Percentiles rank a stretch among this genome's conserved stretches.
phyloP scores from a whole-genome alignment of 2,113 vertebrate genomes.

The Gobio gobio region DNA sequence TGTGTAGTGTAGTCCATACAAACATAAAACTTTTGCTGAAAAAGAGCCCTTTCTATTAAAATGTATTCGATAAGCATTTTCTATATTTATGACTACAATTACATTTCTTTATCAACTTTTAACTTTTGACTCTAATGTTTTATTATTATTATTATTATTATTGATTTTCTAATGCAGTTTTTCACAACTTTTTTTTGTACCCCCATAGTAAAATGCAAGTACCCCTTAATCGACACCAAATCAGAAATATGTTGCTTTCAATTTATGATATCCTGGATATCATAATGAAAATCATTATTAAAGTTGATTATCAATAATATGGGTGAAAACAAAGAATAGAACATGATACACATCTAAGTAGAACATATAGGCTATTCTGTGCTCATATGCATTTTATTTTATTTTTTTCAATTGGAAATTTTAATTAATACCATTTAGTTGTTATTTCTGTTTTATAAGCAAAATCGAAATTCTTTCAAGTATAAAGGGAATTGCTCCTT shows the following conservation, averaged over 20 bases:
- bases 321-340: not conserved
- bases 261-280: not conserved
- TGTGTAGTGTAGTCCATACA: not conserved
- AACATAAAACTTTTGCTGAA: no score
- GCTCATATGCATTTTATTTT: not conserved
- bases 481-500: not conserved
- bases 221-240: not conserved
- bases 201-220: not conserved
- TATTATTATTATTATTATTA: not conserved
- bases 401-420: not conserved
- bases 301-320: not conserved
- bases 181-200: not conserved
- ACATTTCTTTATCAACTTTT: not conserved
- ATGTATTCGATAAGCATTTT: not conserved
- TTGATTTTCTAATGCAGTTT: not conserved
- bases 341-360: no score
- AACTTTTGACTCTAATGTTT: not conserved
- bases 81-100: not conserved
- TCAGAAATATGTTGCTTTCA: not conserved
- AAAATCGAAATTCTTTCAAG: not conserved
- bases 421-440: not conserved
- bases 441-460: not conserved
- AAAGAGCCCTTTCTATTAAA: not conserved
- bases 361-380: not conserved
- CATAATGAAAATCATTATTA: not conserved